phyloP scores from a whole-genome alignment of 2,888 invertebrate species.

The Falcaria lacertinaria region DNA sequence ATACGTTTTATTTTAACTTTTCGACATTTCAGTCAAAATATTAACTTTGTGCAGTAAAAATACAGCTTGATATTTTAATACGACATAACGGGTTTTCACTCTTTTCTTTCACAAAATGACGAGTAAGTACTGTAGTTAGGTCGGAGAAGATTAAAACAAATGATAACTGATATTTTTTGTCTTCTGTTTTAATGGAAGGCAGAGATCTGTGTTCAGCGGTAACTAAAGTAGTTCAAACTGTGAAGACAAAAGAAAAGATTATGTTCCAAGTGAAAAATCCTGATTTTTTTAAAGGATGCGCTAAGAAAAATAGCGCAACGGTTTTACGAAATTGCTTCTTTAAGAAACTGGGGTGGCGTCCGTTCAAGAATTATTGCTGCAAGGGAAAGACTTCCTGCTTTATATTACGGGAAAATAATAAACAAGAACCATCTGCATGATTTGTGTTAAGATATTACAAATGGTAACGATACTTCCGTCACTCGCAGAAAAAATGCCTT shows the following conservation, averaged over 20 bases:
- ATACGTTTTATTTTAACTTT: neutral
- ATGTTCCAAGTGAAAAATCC: too few relatives aligned
- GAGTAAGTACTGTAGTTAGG: neutral
- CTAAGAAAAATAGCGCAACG: constrained; percentile 18
- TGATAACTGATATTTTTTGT: too few relatives aligned
- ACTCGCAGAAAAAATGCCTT: neutral
- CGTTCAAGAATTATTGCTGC: constrained; percentile 2
- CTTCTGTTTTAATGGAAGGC: too few relatives aligned
- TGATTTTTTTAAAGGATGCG: constrained; percentile 4
- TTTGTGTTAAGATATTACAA: constrained; percentile 3
- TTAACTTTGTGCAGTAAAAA: neutral
- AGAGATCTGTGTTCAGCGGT: too few relatives aligned
- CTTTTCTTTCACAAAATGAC: too few relatives aligned
- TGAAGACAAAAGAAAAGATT: too few relatives aligned
- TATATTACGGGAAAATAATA: constrained; percentile 6
- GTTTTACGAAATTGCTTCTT: constrained; percentile 20
- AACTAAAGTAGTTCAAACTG: too few relatives aligned
- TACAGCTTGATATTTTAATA: neutral
- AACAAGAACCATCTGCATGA: constrained; percentile 16
- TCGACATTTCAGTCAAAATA: neutral
- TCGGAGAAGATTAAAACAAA: neutral
- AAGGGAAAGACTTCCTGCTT: constrained; percentile 16
- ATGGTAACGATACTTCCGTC: constrained; percentile 1
- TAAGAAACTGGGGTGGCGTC: constrained; percentile 11
- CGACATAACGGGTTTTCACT: neutral